Evolutionary conservation across 2,888 invertebrate species (phyloP).

Genomic region (Clusia tigrina): DNA sequence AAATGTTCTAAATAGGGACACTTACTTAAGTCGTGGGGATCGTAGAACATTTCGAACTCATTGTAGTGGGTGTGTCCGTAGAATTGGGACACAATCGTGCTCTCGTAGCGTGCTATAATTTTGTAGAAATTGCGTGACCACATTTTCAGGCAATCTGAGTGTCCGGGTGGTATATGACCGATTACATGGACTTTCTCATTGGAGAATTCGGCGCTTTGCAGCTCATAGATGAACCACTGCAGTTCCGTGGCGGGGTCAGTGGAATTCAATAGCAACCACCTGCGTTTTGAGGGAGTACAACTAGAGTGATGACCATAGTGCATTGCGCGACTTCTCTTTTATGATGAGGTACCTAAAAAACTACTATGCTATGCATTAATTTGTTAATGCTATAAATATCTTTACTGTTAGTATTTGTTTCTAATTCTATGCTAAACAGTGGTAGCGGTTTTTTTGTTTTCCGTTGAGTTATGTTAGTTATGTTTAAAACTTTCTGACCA

Average conservation of each 20-base stretch:
- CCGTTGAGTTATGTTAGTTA: no score
- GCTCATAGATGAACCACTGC: constrained; percentile 93
- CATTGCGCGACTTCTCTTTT: no score
- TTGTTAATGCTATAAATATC: no score
- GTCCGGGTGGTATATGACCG: constrained; percentile 95
- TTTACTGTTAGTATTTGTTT: no score
- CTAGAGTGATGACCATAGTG: no score
- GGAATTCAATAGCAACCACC: constrained; percentile 88
- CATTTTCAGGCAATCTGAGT: constrained; percentile 90
- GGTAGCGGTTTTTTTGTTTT: no score
- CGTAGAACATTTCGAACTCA: constrained; percentile 93
- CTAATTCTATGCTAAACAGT: no score
- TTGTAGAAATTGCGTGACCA: constrained; percentile 96
- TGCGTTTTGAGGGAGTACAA: no score
- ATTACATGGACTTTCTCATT: constrained; percentile 97
- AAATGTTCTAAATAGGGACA: no score
- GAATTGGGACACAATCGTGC: constrained; percentile 89
- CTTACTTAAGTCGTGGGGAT: constrained; percentile 79
- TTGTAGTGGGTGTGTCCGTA: constrained; percentile 94
- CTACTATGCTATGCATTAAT: no score
- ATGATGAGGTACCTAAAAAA: no score
- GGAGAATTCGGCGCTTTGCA: constrained; percentile 92
- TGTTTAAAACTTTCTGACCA: no score
- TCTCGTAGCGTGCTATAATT: constrained; percentile 87
- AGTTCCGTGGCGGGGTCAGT: constrained; percentile 96